These are phyloP conservation scores for Adrianichthys oophorus DNA, from an alignment of 2,797 vertebrate genomes.

Conservation along the genomic window DNA sequence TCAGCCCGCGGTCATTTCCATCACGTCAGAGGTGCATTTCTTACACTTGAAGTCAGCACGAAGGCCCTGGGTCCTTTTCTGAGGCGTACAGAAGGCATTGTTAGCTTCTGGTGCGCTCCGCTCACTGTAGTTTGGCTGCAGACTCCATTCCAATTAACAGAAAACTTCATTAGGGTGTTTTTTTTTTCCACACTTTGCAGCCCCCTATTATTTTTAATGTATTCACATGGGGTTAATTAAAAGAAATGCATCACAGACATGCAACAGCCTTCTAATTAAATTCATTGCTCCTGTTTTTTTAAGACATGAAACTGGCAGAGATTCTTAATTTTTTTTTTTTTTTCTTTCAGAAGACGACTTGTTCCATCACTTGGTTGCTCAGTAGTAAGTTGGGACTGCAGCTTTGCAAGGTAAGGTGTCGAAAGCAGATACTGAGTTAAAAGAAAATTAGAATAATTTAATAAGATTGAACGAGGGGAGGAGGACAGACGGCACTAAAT, in stretches of 20 bases:
- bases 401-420: conserved; percentile 73
- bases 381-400: conserved; percentile 67
- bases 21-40: conserved; percentile 82
- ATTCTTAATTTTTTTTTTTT: conserved; percentile 52
- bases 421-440: conserved; percentile 39
- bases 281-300: conserved; percentile 78
- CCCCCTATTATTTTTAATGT: conserved; percentile 85
- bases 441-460: conserved; percentile 41
- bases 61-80: conserved; percentile 71
- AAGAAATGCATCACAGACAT: conserved; percentile 83
- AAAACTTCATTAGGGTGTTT: conserved; percentile 81
- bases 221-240: conserved; percentile 89
- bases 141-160: conserved; percentile 79
- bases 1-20: conserved; percentile 76
- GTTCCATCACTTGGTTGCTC: conserved; percentile 76
- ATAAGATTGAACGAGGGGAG: conserved; percentile 51
- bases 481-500: conserved; percentile 48
- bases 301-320: conserved; percentile 78
- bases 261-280: conserved; percentile 85
- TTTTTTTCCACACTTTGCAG: conserved; percentile 73
- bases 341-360: conserved; percentile 78
- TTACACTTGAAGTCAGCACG: conserved; percentile 78
- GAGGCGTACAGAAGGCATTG: conserved; percentile 75
- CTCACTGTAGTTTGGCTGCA: conserved; percentile 79
- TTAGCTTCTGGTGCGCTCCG: conserved; percentile 73